Base-by-base conservation (phyloP, 2,797 vertebrate species). In the Crenuchus spilurus region DNA sequence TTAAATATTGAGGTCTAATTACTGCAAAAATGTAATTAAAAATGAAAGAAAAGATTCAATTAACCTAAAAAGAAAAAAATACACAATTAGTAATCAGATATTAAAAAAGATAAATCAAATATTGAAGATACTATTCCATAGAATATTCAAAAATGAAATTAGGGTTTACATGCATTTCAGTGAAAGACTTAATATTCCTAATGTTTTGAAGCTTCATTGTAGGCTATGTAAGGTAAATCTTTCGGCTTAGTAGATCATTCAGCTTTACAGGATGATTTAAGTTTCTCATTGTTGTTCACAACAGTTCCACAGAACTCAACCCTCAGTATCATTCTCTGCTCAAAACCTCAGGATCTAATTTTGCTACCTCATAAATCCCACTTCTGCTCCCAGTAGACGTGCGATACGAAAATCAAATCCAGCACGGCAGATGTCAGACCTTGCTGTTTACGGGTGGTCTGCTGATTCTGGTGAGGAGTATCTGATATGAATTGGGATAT, bases 361-460 rank as follows among this genome's bases (percentile, higher is more conserved):
- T 62, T 62, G 33, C 35, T 20, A 24, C 48, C 44, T 54, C 16
- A 3, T 72, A 52, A 72, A 66, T 52, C 37, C 28, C 26, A 14
- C 37, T 26, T 20, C 30, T 35, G 28, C 30, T 49, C 18, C 69
- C 46, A 1, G 46, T n/a, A 22, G 51, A 58, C 44, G 41, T 31
- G 18, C 7, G 28, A 35, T 65, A 28, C 18, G 26, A 6, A n/a
- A 54, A 55, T 28, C 8, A 0, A 31, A 49, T 48, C 30, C 65
- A 41, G 9, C 20, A n/a, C 33, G 9, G n/a, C 20, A 73, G 28
- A 33, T 10, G 1, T 33, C 57, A 11, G 3, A 54, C 31, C 35
- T 8, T 46, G 37, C 52, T 62, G 57, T 70, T 60, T 6, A 54
- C 4, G n/a, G 67, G 49, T 55, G 58, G 55, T 70, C 35, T 24